Percentiles rank a stretch among this genome's conserved stretches.
Conservation (phyloP, 2,888 invertebrate genomes). For the Apodemia duryi region DNA sequence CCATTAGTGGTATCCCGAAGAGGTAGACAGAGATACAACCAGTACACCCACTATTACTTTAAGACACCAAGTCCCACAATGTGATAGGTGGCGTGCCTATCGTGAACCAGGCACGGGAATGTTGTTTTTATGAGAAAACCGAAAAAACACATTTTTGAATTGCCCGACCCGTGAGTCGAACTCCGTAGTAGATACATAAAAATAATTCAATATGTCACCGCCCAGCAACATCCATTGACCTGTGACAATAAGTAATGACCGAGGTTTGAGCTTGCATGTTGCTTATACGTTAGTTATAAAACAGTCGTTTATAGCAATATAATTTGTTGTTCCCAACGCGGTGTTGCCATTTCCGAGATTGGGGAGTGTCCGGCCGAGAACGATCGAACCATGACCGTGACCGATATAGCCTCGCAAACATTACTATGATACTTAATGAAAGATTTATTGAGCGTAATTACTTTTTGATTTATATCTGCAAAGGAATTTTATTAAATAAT, state of each 20-base stretch:
- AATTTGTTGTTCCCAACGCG: background rate
- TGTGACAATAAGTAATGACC: background rate
- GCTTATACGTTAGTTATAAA: constrained; percentile 4
- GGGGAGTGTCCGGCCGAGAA: constrained; percentile 8
- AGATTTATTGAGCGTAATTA: too few relatives aligned
- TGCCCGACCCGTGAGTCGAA: too few relatives aligned
- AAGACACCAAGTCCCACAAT: too few relatives aligned
- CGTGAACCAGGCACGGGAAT: too few relatives aligned
- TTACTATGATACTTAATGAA: background rate
- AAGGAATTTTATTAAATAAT: too few relatives aligned
- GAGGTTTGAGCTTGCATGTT: background rate
- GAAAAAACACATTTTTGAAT: too few relatives aligned
- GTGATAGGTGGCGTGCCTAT: too few relatives aligned
- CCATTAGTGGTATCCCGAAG: too few relatives aligned
- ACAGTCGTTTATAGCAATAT: constrained; percentile 1
- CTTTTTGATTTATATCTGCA: too few relatives aligned
- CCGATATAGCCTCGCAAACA: constrained; percentile 30
- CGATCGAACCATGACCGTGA: constrained; percentile 31
- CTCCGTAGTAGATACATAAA: background rate
- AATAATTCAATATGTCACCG: background rate
- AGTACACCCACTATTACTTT: too few relatives aligned
- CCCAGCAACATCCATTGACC: background rate
- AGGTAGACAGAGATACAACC: too few relatives aligned
- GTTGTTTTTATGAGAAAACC: too few relatives aligned
- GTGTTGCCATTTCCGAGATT: constrained; percentile 17